Percentiles rank a stretch among this genome's conserved stretches.
Conservation (phyloP, 2,888 invertebrate genomes). For the Litoditis marina region DNA sequence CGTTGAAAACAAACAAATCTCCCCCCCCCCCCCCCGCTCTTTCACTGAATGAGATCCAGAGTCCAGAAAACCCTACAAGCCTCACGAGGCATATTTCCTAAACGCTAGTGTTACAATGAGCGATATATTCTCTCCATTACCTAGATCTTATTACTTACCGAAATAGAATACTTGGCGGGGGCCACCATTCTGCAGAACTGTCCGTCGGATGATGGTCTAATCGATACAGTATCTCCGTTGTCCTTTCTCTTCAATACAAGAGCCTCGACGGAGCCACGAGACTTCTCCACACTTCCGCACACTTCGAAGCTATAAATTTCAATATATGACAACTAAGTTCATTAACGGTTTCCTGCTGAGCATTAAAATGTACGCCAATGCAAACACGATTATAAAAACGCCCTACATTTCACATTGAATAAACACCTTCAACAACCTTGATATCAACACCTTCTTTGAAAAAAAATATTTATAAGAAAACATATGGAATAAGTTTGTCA, state of each 20-base stretch:
- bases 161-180: constrained; percentile 43
- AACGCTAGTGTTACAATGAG: too few relatives aligned
- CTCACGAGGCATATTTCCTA: too few relatives aligned
- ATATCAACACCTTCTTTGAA: too few relatives aligned
- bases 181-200: constrained; percentile 40
- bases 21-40: not conserved
- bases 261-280: constrained; percentile 22
- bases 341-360: not conserved
- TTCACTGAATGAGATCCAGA: too few relatives aligned
- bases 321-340: not conserved
- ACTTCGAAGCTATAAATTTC: constrained; percentile 31
- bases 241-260: constrained; percentile 24
- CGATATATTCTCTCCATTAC: not conserved
- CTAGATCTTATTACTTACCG: constrained; percentile 6
- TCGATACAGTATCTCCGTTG: constrained; percentile 21
- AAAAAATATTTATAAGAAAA: too few relatives aligned
- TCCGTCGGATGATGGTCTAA: constrained; percentile 31
- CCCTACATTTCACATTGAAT: too few relatives aligned
- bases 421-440: too few relatives aligned
- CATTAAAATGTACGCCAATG: too few relatives aligned
- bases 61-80: too few relatives aligned
- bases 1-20: too few relatives aligned
- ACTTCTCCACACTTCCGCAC: constrained; percentile 40
- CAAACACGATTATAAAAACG: too few relatives aligned
- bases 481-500: too few relatives aligned